Base-by-base conservation (phyloP, 35 echinoderm and acorn worm genomes). In the Lytechinus pictus region DNA sequence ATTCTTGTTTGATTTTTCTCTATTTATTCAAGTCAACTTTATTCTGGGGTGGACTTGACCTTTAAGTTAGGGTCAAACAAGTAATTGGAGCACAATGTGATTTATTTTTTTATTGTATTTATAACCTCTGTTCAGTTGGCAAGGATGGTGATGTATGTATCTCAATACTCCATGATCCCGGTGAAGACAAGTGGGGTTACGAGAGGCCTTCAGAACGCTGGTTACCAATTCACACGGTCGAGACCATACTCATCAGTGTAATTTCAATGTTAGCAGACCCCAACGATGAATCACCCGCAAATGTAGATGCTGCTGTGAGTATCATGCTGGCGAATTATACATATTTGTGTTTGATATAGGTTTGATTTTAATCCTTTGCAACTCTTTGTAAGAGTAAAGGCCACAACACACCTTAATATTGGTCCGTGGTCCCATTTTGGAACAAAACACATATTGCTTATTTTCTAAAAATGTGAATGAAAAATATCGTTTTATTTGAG, bases 161-260 rank as follows among this genome's bases (percentile, higher is more conserved):
- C 94, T 99, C 98, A 86, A 99, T 99, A 89, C 96, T 99, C 11
- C 98, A 99, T 28, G 98, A 99, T 91, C 98, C 98, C n/a, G 98
- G 98, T 54, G 98, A 99, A 94, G 98, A 99, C 94, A 99, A 99
- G 61, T 99, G 94, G 58, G 97, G 98, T 52, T 99, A 99, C 52
- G 98, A 99, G 95, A 72, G 86, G 54, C 92, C 98, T 7, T 95
- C 95, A 71, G 97, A 99, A 60, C 95, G 98, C 57, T 98, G 98
- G 97, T 92, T 98, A 89, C 98, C 98, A 11, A 88, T 99, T 61
- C 98, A 99, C 89, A 98, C 96, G 12, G 96, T 99, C 52, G 98
- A 99, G 96, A 96, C 98, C 11, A 99, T 99, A 86, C 95, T 99
- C 27, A 89, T 99, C 52, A 99, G 98, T 95, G 98, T 99, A 53